Percentiles rank a stretch among this genome's conserved stretches.
Conservation (phyloP, 2,113 vertebrate species). For the Anser cygnoides region DNA sequence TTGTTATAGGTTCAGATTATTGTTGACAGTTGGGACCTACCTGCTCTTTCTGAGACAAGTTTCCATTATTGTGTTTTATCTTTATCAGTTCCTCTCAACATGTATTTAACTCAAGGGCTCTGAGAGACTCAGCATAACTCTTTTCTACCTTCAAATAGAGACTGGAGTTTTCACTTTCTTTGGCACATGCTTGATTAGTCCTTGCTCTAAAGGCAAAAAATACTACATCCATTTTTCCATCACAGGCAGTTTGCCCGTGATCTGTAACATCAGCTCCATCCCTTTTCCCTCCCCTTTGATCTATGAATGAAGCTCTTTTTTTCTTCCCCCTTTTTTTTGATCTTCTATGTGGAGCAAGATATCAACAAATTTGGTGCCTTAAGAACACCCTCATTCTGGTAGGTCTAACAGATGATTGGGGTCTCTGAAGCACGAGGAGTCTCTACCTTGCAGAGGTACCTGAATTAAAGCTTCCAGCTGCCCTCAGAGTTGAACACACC, state of each 20-base stretch:
- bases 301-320: background rate
- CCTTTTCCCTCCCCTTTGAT: background rate
- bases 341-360: background rate
- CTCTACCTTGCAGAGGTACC: background rate
- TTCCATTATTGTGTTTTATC: slow-evolving; percentile 48
- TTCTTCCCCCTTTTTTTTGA: background rate
- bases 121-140: background rate
- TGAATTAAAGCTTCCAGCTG: background rate
- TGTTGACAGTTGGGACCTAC: slow-evolving; percentile 60
- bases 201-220: background rate
- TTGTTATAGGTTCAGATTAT: slow-evolving; percentile 56
- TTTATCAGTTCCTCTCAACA: slow-evolving; percentile 42
- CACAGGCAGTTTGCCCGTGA: background rate
- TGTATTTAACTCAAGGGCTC: slow-evolving; percentile 38
- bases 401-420: background rate
- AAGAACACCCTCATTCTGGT: background rate
- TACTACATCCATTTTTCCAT: background rate
- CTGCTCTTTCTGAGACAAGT: slow-evolving; percentile 37
- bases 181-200: background rate
- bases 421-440: background rate
- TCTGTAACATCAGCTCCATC: background rate
- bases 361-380: background rate
- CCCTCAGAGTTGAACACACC: background rate
- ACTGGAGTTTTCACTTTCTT: background rate
- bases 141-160: background rate